phyloP scores from a whole-genome alignment of 2,888 invertebrate species.

The Drosophila sordidula region DNA sequence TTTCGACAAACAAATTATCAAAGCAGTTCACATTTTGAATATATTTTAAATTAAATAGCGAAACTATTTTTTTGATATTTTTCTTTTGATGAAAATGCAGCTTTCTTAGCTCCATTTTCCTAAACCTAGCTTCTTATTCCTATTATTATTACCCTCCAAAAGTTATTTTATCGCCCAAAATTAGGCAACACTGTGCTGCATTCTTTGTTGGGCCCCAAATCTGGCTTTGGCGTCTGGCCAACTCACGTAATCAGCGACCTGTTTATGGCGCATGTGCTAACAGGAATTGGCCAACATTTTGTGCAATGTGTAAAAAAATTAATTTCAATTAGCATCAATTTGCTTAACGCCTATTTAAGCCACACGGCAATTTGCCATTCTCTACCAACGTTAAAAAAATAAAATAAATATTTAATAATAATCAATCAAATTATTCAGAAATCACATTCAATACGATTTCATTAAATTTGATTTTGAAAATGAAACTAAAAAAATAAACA shows the following conservation, averaged over 20 bases:
- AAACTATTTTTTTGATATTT: too few relatives aligned
- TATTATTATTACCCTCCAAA: too few relatives aligned
- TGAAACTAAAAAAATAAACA: neutral
- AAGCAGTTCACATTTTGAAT: too few relatives aligned
- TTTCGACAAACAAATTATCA: too few relatives aligned
- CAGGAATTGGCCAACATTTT: slow-evolving; percentile 21
- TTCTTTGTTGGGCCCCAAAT: slow-evolving; percentile 23
- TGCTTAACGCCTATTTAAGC: slow-evolving; percentile 55
- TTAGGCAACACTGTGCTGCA: slow-evolving; percentile 11
- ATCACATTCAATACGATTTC: slow-evolving; percentile 27
- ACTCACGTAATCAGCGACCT: slow-evolving; percentile 79
- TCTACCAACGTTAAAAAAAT: neutral
- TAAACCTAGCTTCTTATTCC: too few relatives aligned
- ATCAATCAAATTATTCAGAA: slow-evolving; percentile 26
- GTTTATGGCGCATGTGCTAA: slow-evolving; percentile 80
- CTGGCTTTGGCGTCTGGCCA: slow-evolving; percentile 71
- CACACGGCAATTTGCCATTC: slow-evolving; percentile 20
- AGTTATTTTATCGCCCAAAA: too few relatives aligned
- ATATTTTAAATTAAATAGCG: too few relatives aligned
- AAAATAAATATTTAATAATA: neutral
- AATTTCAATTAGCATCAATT: slow-evolving; percentile 76
- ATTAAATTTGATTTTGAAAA: slow-evolving; percentile 35
- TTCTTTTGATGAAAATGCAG: too few relatives aligned
- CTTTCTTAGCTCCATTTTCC: too few relatives aligned
- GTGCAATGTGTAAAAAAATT: slow-evolving; percentile 48